Evolutionary conservation across 2,113 vertebrate genomes (phyloP), one percentile per base, ranked within the genome.

Genomic region (Opisthocomus hoazin): DNA sequence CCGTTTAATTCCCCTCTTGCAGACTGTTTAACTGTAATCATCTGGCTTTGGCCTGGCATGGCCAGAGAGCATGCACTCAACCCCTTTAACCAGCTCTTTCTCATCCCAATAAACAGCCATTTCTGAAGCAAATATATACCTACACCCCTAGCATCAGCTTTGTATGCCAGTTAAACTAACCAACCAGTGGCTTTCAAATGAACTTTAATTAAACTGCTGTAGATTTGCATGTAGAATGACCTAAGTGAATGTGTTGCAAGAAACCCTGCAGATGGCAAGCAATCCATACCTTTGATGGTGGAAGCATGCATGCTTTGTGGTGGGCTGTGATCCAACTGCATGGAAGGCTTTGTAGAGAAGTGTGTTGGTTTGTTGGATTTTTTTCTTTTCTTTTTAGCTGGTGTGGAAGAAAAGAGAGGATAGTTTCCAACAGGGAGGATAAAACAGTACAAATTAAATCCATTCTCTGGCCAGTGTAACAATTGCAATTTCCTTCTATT

Each of bases 401-500:
- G 93, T 20, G 3, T 87, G 30, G 90, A 93, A 90, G 88, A 80
- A 90, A 93, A 92, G 73, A 93, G 65, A 92, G 93, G 90, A 92
- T 89, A 90, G 84, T 93, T 96, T 96, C 93, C 92, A 96, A 92
- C 76, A 89, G 94, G 86, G 96, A 97, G 96, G 95, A 95, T 96
- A 94, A 96, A 97, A 94, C 92, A 92, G 95, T 92, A 87, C 96
- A 97, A 97, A 97, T 97, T 95, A 95, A 97, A 96, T 96, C 95
- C 96, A 94, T 96, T 96, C 95, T 97, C 92, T 94, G 94, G 96
- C 94, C 86, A 94, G 95, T 71, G 75, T 90, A 96, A 97, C 93
- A 96, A 95, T 91, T 97, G 96, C 90, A 97, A 97, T 96, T 96
- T 96, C 94, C 96, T 97, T 95, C 95, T 95, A 96, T 96, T 97